Conservation (phyloP, 2,888 invertebrate genomes). For the Agrotis puta region DNA sequence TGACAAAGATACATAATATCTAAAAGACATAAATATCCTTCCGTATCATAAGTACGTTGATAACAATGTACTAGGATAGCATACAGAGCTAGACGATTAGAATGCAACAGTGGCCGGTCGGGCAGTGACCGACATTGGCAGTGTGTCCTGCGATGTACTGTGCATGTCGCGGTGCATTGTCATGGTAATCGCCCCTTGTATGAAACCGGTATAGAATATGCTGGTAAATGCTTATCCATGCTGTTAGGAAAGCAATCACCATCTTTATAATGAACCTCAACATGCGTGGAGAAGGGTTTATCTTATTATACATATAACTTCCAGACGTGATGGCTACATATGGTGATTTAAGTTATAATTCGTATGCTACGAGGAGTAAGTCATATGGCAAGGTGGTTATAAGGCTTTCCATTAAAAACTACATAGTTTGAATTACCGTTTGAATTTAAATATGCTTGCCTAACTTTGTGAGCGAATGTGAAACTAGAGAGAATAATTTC, state of each 20-base stretch:
- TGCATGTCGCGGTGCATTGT: slow-evolving; percentile 23
- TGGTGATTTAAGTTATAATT: too few species aligned
- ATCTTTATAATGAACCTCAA: not conserved
- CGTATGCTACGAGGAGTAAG: too few species aligned
- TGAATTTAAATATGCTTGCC: not conserved
- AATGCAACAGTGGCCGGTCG: not conserved
- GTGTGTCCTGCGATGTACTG: slow-evolving; percentile 15
- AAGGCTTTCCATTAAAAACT: too few species aligned
- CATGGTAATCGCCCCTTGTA: slow-evolving; percentile 40
- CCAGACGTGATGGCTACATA: too few species aligned
- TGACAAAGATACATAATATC: too few species aligned
- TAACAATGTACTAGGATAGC: not conserved
- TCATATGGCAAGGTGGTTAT: too few species aligned
- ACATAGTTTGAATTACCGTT: too few species aligned
- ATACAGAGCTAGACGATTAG: not conserved
- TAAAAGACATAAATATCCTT: too few species aligned
- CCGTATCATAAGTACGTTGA: too few species aligned
- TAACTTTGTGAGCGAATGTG: not conserved
- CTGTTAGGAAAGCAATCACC: slow-evolving; percentile 5
- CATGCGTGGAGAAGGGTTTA: too few species aligned
- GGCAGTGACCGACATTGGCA: slow-evolving; percentile 43
- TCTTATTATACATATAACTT: too few species aligned
- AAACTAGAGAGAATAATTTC: not conserved
- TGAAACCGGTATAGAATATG: not conserved
- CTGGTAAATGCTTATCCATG: not conserved